Conservation (phyloP, 1,140 invertebrate genomes). For the Drosophila nigromelanica region DNA sequence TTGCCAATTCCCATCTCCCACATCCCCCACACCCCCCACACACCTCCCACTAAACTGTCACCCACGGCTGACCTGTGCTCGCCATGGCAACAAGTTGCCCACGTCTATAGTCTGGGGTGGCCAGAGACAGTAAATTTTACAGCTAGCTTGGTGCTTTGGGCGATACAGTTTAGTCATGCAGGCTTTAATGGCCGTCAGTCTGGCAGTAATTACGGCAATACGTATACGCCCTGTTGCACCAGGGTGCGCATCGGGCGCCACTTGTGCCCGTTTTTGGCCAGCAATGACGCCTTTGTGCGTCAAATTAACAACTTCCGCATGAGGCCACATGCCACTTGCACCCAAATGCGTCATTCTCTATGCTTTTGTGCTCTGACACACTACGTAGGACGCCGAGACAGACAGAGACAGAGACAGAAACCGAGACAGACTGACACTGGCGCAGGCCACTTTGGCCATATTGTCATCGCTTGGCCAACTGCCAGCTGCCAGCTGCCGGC, state of each 20-base stretch:
- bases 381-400: background rate
- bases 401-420: slow-evolving; percentile 10
- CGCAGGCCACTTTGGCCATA: slow-evolving; percentile 62
- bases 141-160: background rate
- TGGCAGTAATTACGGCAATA: slow-evolving; percentile 60
- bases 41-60: too few relatives aligned
- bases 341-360: slow-evolving; percentile 79
- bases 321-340: slow-evolving; percentile 79
- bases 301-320: slow-evolving; percentile 82
- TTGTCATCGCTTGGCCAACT: slow-evolving; percentile 69
- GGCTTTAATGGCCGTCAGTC: slow-evolving; percentile 42
- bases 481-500: slow-evolving; percentile 39
- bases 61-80: background rate
- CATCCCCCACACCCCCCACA: too few relatives aligned
- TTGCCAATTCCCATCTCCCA: background rate
- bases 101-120: background rate
- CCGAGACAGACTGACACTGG: slow-evolving; percentile 1
- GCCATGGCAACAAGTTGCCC: slow-evolving; percentile 32
- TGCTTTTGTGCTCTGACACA: slow-evolving; percentile 51
- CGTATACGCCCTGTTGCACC: slow-evolving; percentile 76
- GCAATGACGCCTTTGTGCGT: slow-evolving; percentile 68
- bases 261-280: slow-evolving; percentile 62
- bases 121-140: slow-evolving; percentile 6
- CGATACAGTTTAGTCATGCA: slow-evolving; percentile 1
- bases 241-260: slow-evolving; percentile 38